Evolutionary conservation across 64 coral and sea anemone species (phyloP), one percentile per base, ranked within the genome.

Genomic region (Pocillopora damicornis): DNA sequence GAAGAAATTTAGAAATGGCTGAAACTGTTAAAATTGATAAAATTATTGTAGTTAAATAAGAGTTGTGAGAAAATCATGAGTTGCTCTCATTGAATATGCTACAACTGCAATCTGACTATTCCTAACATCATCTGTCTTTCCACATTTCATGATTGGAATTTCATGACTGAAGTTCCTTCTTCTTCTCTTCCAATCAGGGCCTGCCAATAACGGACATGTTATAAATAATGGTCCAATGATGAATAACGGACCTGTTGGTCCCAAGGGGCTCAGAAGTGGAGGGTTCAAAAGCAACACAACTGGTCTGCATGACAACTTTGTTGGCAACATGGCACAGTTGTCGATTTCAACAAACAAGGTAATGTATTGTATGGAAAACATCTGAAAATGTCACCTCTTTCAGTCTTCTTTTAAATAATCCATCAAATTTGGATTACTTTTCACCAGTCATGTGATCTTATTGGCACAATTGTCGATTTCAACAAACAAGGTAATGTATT

Each of bases 191-290:
- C 2, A 51, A 4, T 51, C 42, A 51, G 42, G 42, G 7, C 67
- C 67, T 71, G 25, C 25, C 5, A 71, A 71, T 71, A 71, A 71
- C 1, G 67, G 67, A 25, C 67, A 20, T 71, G 18, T 20, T 71
- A 71, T 71, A 1, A 71, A 71, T 71, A 71, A 71, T 71, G 89
- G 79, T 64, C 34, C 89, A 68, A 68, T 79, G 30, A 90, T 90
- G 58, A 90, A 90, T 82, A 90, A 93, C 84, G 91, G 86, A 14
- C 73, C 86, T 4, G 15, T 89, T 11, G 91, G 91, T 9, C 13
- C 87, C 16, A 93, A 93, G 45, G 91, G 91, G 15, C 86, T 88
- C 14, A 86, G 87, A 26, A 35, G 45, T 60, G 71, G 65, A 22
- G 75, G 58, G 13, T 89, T 84, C 16, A 88, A 82, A 9, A 93